phyloP scores from a whole-genome alignment of 2,888 invertebrate genomes.

The Chironomus tentans region DNA sequence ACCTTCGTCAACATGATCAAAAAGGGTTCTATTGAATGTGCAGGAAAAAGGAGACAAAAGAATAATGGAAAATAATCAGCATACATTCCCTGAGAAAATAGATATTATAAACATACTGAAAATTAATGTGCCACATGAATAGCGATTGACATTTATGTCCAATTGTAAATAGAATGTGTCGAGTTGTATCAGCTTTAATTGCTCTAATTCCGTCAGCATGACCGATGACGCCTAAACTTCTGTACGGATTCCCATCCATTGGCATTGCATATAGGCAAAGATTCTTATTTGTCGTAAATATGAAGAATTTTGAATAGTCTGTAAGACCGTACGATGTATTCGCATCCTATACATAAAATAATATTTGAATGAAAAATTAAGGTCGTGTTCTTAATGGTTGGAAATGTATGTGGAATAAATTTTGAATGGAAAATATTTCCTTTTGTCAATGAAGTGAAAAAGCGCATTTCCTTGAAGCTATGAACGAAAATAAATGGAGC shows the following conservation, averaged over 20 bases:
- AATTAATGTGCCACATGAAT: constrained; percentile 50
- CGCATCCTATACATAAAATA: background rate
- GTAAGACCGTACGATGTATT: constrained; percentile 8
- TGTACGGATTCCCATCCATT: constrained; percentile 66
- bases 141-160: constrained; percentile 11
- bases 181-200: background rate
- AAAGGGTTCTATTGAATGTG: constrained; percentile 43
- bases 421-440: too few relatives aligned
- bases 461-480: too few relatives aligned
- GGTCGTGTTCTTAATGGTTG: too few relatives aligned
- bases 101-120: constrained; percentile 39
- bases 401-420: too few relatives aligned
- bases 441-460: too few relatives aligned
- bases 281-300: constrained; percentile 54
- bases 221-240: constrained; percentile 51
- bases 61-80: constrained; percentile 25
- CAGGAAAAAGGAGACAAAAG: background rate
- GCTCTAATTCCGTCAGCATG: constrained; percentile 53
- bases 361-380: too few relatives aligned
- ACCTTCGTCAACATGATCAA: constrained; percentile 45
- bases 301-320: constrained; percentile 43
- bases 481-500: too few relatives aligned
- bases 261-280: constrained; percentile 62
- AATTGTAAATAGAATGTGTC: constrained; percentile 2
- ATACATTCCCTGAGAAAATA: background rate